A percentile compares a stretch with the other conserved stretches of the same genome.
Conservation (phyloP, 2,797 vertebrate species). For the Propithecus perrieri region DNA sequence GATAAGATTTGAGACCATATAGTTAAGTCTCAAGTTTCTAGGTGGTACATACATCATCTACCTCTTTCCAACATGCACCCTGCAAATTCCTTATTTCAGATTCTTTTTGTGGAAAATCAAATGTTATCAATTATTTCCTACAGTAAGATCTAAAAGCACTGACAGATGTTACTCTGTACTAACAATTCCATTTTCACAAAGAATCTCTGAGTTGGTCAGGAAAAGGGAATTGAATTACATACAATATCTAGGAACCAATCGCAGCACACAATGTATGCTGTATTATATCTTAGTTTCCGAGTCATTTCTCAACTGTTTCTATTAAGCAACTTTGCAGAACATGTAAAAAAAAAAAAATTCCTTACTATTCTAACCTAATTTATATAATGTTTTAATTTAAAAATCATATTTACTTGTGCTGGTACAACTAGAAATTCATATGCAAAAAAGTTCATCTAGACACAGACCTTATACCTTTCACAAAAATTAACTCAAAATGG, state of each 20-base stretch:
- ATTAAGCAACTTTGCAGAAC: neutral
- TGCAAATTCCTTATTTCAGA: neutral
- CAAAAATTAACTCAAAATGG: neutral
- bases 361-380: neutral
- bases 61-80: neutral
- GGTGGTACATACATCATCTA: neutral
- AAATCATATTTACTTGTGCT: neutral
- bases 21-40: neutral
- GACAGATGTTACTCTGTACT: neutral
- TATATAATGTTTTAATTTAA: slow-evolving; percentile 1
- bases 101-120: neutral
- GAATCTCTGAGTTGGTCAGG: neutral
- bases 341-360: neutral
- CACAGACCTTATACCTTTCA: neutral
- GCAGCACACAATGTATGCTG: neutral
- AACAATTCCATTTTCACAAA: slow-evolving; percentile 17
- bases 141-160: slow-evolving; percentile 17
- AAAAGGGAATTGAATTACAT: neutral
- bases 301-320: neutral
- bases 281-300: neutral
- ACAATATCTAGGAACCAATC: neutral
- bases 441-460: neutral
- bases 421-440: neutral
- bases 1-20: neutral
- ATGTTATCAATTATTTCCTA: neutral